Base-by-base conservation (phyloP, 2,888 invertebrate species). In the Ceriagrion tenellum region DNA sequence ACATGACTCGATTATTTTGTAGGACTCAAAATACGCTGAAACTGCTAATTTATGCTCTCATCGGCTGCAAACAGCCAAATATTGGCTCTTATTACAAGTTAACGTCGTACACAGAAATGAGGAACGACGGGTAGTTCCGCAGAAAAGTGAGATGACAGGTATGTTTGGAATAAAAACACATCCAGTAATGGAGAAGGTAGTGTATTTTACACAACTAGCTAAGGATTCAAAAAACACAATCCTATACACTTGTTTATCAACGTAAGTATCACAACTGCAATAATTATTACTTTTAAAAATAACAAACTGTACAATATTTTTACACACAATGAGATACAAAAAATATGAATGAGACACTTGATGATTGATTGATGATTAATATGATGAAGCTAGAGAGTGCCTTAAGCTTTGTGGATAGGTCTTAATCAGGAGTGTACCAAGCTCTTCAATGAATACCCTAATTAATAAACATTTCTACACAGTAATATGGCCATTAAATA, bases 241-340 rank as follows among this genome's bases (percentile, higher is more conserved):
- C 74, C 69, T 93, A 93, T 69, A 93, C 93, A 93, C 18, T 23
- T 55, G n/a, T 20, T n/a, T 93, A 55, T 93, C 47, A 56, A 47
- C 69, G 47, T 40, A 93, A 47, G 74, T 69, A 93, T 93, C 47
- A 69, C 93, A 93, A 74, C 74, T 74, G 69, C 74, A 93, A 47
- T 69, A 40, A 69, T 93, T 69, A 93, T 20, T 69, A 93, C 69
- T 47, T 91, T 91, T 40, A 81, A 81, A 81, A 69, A 69, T 69
- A 93, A 93, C 93, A 93, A 74, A 93, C 93, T 93, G 93, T 93
- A 93, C 93, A 93, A 74, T 63, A 69, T 93, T 93, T 93, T n/a
- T 93, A 93, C 93, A 93, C 63, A 93, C 63, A 47, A 93, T 91
- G 91, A 40, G 63, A 91, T 93, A 93, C 93, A 93, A 93, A 93